phyloP scores from a whole-genome alignment of 1,140 invertebrate genomes.

The Fopius arisanus region DNA sequence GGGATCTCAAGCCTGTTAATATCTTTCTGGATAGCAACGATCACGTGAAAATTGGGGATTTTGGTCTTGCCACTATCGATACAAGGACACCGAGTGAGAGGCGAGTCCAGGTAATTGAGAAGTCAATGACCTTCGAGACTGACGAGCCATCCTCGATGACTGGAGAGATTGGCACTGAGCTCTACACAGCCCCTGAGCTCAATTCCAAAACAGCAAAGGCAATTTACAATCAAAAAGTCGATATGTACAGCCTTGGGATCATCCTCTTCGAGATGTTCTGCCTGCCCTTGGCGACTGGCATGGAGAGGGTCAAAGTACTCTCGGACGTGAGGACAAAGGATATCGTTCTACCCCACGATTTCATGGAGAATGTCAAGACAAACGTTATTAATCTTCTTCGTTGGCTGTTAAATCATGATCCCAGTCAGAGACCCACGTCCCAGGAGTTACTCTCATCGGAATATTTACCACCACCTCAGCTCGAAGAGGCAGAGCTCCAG shows the following conservation, averaged over 20 bases:
- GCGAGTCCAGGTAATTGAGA: conserved; percentile 44
- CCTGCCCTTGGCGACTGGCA: conserved; percentile 77
- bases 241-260: conserved; percentile 91
- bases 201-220: conserved; percentile 72
- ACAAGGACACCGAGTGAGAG: conserved; percentile 60
- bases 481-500: conserved; percentile 82
- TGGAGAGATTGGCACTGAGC: conserved; percentile 88
- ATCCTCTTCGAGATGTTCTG: conserved; percentile 96
- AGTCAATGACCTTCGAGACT: conserved; percentile 46
- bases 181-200: conserved; percentile 94
- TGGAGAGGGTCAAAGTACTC: conserved; percentile 87
- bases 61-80: conserved; percentile 91
- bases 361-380: conserved; percentile 61
- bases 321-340: conserved; percentile 72
- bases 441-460: conserved; percentile 83
- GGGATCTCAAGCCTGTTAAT: conserved; percentile 95
- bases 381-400: conserved; percentile 61
- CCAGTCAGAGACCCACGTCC: conserved; percentile 81
- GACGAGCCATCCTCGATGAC: conserved; percentile 69
- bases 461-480: conserved; percentile 77
- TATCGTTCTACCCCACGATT: conserved; percentile 74
- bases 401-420: conserved; percentile 88
- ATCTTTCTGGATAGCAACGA: conserved; percentile 96
- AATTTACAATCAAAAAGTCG: conserved; percentile 92
- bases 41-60: conserved; percentile 98